Conservation (phyloP, 2,888 invertebrate genomes). For the Phortica okadai region DNA sequence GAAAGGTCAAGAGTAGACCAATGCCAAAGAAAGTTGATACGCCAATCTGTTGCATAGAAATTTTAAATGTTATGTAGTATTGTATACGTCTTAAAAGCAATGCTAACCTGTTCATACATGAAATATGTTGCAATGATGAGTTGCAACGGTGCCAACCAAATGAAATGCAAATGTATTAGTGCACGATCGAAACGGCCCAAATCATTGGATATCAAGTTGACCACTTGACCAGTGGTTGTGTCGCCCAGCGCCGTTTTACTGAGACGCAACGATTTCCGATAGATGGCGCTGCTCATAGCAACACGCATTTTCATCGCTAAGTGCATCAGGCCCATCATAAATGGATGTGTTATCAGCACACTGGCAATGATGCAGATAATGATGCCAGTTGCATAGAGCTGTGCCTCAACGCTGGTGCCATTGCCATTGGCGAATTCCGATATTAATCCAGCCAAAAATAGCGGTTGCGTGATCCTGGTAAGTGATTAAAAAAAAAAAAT, state of each 20-base stretch:
- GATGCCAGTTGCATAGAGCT: constrained; percentile 85
- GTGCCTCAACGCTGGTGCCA: constrained; percentile 78
- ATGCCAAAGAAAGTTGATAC: constrained; percentile 79
- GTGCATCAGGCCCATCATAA: constrained; percentile 85
- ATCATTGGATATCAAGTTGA: constrained; percentile 96
- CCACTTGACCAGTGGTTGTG: constrained; percentile 86
- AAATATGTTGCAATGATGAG: constrained; percentile 87
- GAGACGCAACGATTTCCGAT: constrained; percentile 81
- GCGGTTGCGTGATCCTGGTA: constrained; percentile 80
- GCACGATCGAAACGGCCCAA: constrained; percentile 83
- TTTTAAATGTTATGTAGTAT: background rate
- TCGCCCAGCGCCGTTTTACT: constrained; percentile 85
- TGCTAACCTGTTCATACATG: constrained; percentile 78
- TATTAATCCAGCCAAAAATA: constrained; percentile 81
- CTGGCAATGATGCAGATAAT: constrained; percentile 84
- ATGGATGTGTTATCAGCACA: constrained; percentile 89
- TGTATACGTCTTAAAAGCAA: background rate
- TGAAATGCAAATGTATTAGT: constrained; percentile 92
- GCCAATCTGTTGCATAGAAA: constrained; percentile 75
- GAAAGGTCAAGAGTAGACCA: constrained; percentile 80
- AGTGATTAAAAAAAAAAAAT: constrained; percentile 15
- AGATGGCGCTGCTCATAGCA: constrained; percentile 83
- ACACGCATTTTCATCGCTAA: constrained; percentile 84
- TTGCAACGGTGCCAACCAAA: constrained; percentile 93
- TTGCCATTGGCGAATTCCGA: constrained; percentile 77